A percentile compares a stretch with the other conserved stretches of the same genome.
Conservation (phyloP, 2,113 vertebrate genomes). For the Pangasianodon hypophthalmus region DNA sequence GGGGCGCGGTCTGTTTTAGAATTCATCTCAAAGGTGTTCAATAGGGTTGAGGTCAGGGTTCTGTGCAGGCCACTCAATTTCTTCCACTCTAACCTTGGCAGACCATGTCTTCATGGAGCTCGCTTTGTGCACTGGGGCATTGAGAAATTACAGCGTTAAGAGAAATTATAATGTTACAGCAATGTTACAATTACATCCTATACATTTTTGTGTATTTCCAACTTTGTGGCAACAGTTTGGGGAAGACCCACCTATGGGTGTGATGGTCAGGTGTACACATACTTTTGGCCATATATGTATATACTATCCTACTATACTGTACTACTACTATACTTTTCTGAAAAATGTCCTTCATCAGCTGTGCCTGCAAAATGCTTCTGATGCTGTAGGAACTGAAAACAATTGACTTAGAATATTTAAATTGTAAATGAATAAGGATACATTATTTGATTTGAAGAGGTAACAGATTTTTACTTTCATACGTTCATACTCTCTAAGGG, state of each 20-base stretch:
- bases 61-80: too few species aligned
- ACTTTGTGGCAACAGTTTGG: not conserved
- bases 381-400: not conserved
- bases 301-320: not conserved
- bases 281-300: too few species aligned
- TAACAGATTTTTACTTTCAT: too few species aligned
- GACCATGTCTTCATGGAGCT: not conserved
- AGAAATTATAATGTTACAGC: not conserved
- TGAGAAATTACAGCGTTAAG: not conserved
- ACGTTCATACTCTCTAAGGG: too few species aligned
- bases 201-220: not conserved
- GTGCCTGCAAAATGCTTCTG: too few species aligned
- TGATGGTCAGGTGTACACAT: too few species aligned
- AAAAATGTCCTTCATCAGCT: not conserved
- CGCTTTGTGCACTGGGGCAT: not conserved
- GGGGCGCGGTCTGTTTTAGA: too few species aligned
- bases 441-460: too few species aligned
- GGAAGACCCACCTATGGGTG: not conserved
- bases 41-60: too few species aligned
- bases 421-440: too few species aligned
- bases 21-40: too few species aligned
- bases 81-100: not conserved
- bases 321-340: not conserved
- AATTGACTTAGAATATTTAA: not conserved
- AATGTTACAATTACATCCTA: not conserved